Evolutionary conservation across 1,140 invertebrate genomes (phyloP).

Genomic region (Paracyclopina nana): DNA sequence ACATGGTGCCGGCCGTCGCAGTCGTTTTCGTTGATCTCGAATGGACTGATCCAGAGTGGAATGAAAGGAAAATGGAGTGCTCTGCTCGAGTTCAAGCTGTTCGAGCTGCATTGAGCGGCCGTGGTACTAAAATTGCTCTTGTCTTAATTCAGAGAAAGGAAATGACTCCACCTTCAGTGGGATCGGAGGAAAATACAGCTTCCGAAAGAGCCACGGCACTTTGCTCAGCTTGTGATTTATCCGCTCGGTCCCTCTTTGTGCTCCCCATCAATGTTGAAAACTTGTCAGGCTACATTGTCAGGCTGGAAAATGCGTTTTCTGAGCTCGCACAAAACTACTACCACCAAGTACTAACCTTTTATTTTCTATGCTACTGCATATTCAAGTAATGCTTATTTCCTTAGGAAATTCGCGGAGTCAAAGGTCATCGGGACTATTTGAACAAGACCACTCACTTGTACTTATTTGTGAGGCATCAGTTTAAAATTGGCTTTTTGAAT

Average conservation of each 20-base stretch:
- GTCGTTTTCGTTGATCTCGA: constrained; percentile 91
- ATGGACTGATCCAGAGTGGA: constrained; percentile 85
- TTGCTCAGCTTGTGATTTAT: constrained; percentile 72
- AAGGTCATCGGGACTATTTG: constrained; percentile 67
- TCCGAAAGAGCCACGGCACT: constrained; percentile 68
- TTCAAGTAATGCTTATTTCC: constrained; percentile 5
- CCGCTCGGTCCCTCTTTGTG: constrained; percentile 75
- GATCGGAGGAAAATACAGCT: constrained; percentile 61
- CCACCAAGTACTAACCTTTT: constrained; percentile 52
- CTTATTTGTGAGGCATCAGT: constrained; percentile 82
- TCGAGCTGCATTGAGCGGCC: constrained; percentile 31
- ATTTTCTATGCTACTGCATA: no score
- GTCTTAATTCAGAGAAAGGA: constrained; percentile 65
- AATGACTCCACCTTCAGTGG: constrained; percentile 37
- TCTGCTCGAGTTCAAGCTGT: constrained; percentile 68
- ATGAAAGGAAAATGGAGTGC: constrained; percentile 81
- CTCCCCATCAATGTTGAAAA: constrained; percentile 44
- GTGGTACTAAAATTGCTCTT: constrained; percentile 63
- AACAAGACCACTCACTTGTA: constrained; percentile 79
- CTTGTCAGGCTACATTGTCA: constrained; percentile 22
- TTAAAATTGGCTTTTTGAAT: constrained; percentile 90
- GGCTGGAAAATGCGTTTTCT: constrained; percentile 76
- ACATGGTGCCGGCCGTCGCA: constrained; percentile 69
- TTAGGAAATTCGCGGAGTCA: constrained; percentile 39
- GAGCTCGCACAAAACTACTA: constrained; percentile 84